Evolutionary conservation across 2,797 vertebrate genomes (phyloP).

Genomic region (Danionella dracula): DNA sequence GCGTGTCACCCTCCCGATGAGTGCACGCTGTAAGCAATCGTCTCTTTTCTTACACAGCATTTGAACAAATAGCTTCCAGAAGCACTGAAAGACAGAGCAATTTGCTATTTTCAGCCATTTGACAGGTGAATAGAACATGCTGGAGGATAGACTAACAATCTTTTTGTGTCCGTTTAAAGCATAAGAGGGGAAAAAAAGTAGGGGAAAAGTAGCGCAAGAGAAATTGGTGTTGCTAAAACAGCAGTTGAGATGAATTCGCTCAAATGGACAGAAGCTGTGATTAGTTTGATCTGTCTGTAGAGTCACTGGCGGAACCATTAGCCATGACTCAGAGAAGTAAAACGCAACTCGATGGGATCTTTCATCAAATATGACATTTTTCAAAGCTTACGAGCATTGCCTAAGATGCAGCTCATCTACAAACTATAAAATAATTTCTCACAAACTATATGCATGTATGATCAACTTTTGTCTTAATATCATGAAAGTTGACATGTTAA

Average conservation of each 20-base stretch:
- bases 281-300: constrained; percentile 36
- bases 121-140: constrained; percentile 42
- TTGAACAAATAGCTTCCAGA: constrained; percentile 46
- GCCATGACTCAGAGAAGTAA: constrained; percentile 21
- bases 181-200: constrained; percentile 17
- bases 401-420: no score
- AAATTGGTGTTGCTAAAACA: constrained; percentile 35
- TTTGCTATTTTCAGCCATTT: constrained; percentile 42
- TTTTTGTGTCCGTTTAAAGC: constrained; percentile 35
- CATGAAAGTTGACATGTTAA: background rate
- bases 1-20: constrained; percentile 42
- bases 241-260: constrained; percentile 40
- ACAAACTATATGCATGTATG: background rate
- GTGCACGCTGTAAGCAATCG: constrained; percentile 46
- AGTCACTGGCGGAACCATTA: constrained; percentile 19
- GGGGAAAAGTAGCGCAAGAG: background rate
- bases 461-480: background rate
- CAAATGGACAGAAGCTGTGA: constrained; percentile 33
- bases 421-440: no score
- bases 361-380: constrained; percentile 10
- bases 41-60: constrained; percentile 45
- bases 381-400: background rate
- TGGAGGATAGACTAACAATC: constrained; percentile 41
- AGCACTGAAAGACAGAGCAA: constrained; percentile 44
- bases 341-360: background rate